Base-by-base conservation (phyloP, 2,113 vertebrate genomes). In the Alexandromys fortis region DNA sequence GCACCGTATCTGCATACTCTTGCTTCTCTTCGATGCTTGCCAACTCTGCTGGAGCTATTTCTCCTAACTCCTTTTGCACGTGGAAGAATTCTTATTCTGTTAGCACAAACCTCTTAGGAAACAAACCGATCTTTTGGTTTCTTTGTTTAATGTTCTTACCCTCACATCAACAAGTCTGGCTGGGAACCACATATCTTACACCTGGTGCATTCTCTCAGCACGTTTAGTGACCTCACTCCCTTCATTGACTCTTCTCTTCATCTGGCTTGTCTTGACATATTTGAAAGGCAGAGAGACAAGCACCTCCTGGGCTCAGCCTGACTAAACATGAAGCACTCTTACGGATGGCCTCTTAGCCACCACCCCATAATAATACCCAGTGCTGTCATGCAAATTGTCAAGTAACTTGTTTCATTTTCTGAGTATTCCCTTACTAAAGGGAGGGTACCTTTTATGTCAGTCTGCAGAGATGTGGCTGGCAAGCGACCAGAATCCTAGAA, bases 211-310 rank as follows among this genome's bases (percentile, higher is more conserved):
- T 73, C 38, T 92, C 63, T 72, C 75, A 73, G 65, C n/a, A 92
- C 45, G 75, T 58, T 49, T 19, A 8, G 9, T 33, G 58, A 79
- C 38, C 67, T 76, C 87, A 82, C 45, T 78, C 79, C 22, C 58
- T 77, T 76, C 38, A 33, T 38, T 21, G 63, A 83, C 30, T 65
- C 61, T 49, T 87, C 42, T 76, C 22, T 75, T 12, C 28, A 1
- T 13, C 45, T 38, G 85, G 19, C 26, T 90, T 77, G 93, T 55
- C 91, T 77, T 90, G 83, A 95, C 49, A 47, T 14, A 21, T 52
- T 63, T 96, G 83, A 95, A 86, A 85, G 42, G 61, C 81, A 94
- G 16, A 95, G 12, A 47, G 72, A 63, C 47, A 49, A 90, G 65
- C 7, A 21, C n/a, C 38, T 81, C n/a, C 55, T 86, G 83, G 79